Evolutionary conservation across 2,888 invertebrate species (phyloP).

Genomic region (Scaptomyza cyrtandrae): DNA sequence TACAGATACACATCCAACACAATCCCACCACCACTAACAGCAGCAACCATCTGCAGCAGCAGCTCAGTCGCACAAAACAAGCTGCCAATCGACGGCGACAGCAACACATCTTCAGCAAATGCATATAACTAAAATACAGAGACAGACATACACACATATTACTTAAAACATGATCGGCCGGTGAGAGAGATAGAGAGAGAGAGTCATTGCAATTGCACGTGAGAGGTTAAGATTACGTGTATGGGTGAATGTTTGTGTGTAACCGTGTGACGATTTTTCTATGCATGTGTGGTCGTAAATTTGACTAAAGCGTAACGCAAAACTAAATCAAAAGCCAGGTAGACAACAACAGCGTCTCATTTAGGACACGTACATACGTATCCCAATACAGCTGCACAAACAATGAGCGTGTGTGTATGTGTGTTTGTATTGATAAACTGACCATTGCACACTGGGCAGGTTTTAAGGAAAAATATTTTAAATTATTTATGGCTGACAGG

Average conservation of each 20-base stretch:
- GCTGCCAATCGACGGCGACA: slow-evolving; percentile 63
- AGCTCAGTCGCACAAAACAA: slow-evolving; percentile 37
- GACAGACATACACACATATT: slow-evolving; percentile 16
- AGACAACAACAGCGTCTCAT: slow-evolving; percentile 55
- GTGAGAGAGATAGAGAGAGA: slow-evolving; percentile 37
- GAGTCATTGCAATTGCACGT: slow-evolving; percentile 48
- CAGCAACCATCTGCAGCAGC: slow-evolving; percentile 10
- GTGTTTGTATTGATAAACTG: slow-evolving; percentile 51
- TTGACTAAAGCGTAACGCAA: slow-evolving; percentile 74
- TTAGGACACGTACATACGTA: slow-evolving; percentile 36
- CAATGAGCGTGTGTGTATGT: neutral
- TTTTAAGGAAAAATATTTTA: slow-evolving; percentile 37
- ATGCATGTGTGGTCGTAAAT: slow-evolving; percentile 62
- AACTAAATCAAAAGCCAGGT: slow-evolving; percentile 73
- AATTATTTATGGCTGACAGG: slow-evolving; percentile 72
- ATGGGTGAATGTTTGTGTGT: slow-evolving; percentile 11
- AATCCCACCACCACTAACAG: slow-evolving; percentile 31
- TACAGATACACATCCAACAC: slow-evolving; percentile 68
- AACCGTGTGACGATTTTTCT: slow-evolving; percentile 39
- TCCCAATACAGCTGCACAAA: slow-evolving; percentile 23
- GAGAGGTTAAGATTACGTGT: slow-evolving; percentile 42
- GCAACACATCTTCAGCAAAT: slow-evolving; percentile 64
- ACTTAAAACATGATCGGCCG: slow-evolving; percentile 45
- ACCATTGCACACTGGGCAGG: slow-evolving; percentile 60
- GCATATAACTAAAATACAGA: slow-evolving; percentile 56